A percentile compares a stretch with the other conserved stretches of the same genome.
Conservation (phyloP, 2,888 invertebrate genomes). For the Nemoura dubitans region DNA sequence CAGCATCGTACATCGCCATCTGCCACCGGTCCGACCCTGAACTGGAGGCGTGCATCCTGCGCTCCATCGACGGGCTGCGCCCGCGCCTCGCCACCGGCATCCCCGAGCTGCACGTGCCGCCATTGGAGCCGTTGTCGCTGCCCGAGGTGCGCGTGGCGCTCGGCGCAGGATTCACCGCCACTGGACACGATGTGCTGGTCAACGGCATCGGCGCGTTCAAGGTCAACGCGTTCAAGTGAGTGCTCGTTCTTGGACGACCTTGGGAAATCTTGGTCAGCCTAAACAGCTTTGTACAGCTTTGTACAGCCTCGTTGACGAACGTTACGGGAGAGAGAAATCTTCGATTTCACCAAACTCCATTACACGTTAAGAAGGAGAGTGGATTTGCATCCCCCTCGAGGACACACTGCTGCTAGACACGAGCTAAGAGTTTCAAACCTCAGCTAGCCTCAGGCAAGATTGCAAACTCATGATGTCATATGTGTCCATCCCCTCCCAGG, state of each 20-base stretch:
- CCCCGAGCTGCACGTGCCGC: constrained; percentile 46
- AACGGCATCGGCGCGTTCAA: constrained; percentile 72
- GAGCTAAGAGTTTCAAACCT: neutral
- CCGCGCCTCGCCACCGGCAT: constrained; percentile 60
- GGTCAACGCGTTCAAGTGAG: constrained; percentile 67
- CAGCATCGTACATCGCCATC: constrained; percentile 58
- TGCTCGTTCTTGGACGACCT: neutral
- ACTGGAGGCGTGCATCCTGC: constrained; percentile 63
- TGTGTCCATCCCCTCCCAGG: constrained; percentile 53
- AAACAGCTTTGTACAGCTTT: too few species aligned
- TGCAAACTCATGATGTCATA: too few species aligned
- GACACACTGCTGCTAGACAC: too few species aligned
- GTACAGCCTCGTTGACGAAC: too few species aligned
- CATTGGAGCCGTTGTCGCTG: constrained; percentile 58
- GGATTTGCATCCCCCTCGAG: too few species aligned
- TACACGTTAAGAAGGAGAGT: too few species aligned
- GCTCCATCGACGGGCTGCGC: constrained; percentile 66
- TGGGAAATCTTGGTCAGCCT: too few species aligned
- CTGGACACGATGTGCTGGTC: constrained; percentile 67
- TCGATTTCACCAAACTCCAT: too few species aligned
- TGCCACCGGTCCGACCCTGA: constrained; percentile 57
- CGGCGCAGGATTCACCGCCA: constrained; percentile 60
- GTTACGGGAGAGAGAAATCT: too few species aligned
- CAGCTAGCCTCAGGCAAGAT: too few species aligned
- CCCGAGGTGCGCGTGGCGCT: constrained; percentile 69